Evolutionary conservation across 2,797 vertebrate genomes (phyloP), one percentile per base, ranked within the genome.

Genomic region (Danio albolineatus): DNA sequence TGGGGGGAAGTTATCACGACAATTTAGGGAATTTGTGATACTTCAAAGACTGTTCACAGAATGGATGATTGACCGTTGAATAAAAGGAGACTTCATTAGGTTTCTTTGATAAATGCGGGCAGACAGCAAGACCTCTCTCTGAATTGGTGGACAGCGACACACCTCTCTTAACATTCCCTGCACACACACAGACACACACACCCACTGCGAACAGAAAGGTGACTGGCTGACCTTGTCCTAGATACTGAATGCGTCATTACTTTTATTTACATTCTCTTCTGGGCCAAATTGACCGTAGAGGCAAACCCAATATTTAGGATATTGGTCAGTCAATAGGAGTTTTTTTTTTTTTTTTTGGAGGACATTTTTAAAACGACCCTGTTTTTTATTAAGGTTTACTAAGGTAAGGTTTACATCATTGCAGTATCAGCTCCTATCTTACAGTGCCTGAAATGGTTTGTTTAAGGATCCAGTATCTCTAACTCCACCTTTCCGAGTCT

Each of bases 141-240:
- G 41, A 61, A 75, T 82, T 82, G 85, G 85, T 80, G 59, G 73
- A 84, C n/a, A n/a, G 16, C 12, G 60, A 80, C 85, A 86, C 82
- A 86, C 82, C 85, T 79, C 64, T 8, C 19, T 53, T 10, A 39
- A 82, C 83, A 56, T 80, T 78, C 80, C 65, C 62, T 38, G 17
- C 71, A 74, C 39, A 67, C 62, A 46, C 44, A 49, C 8, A 38
- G 41, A 74, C 56, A 51, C 41, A 82, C 60, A 46, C 56, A 82
- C 74, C 72, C 65, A 79, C 41, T 54, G 53, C 81, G 78, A 76
- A 62, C 56, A 41, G 38, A 44, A 2, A 48, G 7, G 66, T 43
- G 60, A 60, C 43, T 56, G 65, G 10, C 66, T 28, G 60, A 53
- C 84, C 82, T 79, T 81, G 82, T 79, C 73, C 82, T 76, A 49